Percentiles rank a stretch among this genome's conserved stretches.
Evolutionary conservation across 2,888 invertebrate genomes (phyloP).

Genomic region (Thelaira solivaga): DNA sequence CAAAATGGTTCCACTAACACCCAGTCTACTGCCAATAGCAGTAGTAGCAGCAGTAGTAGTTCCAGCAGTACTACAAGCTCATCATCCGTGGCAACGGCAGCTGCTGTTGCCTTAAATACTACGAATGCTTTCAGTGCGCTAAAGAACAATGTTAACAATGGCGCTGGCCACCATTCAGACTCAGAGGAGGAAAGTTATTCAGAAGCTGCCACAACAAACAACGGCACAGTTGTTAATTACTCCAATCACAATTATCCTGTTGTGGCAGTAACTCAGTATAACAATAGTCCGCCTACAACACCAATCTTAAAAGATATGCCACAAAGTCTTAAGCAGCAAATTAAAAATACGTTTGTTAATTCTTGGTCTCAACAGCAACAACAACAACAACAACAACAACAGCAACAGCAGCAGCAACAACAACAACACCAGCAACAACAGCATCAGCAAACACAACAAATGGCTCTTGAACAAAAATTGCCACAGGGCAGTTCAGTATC

Average conservation of each 20-base stretch:
- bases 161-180: constrained; percentile 87
- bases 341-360: constrained; percentile 76
- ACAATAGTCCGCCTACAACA: constrained; percentile 79
- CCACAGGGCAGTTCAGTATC: constrained; percentile 72
- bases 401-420: constrained; percentile 66
- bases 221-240: constrained; percentile 51
- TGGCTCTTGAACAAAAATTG: constrained; percentile 59
- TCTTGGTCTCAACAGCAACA: constrained; percentile 75
- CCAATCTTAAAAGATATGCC: constrained; percentile 81
- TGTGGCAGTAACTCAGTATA: constrained; percentile 76
- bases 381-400: constrained; percentile 61
- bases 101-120: constrained; percentile 43
- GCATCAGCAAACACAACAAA: constrained; percentile 65
- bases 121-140: constrained; percentile 48
- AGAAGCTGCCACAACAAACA: constrained; percentile 64
- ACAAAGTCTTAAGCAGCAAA: constrained; percentile 75
- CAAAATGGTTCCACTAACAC: constrained; percentile 48
- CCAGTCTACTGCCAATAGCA: constrained; percentile 48
- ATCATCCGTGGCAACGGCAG: constrained; percentile 63
- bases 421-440: constrained; percentile 63
- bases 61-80: constrained; percentile 63
- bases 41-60: constrained; percentile 67
- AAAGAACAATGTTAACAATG: constrained; percentile 77
- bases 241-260: constrained; percentile 56
- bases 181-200: constrained; percentile 86